phyloP scores from a whole-genome alignment of 1,140 invertebrate genomes.

The Antheraea pernyi region DNA sequence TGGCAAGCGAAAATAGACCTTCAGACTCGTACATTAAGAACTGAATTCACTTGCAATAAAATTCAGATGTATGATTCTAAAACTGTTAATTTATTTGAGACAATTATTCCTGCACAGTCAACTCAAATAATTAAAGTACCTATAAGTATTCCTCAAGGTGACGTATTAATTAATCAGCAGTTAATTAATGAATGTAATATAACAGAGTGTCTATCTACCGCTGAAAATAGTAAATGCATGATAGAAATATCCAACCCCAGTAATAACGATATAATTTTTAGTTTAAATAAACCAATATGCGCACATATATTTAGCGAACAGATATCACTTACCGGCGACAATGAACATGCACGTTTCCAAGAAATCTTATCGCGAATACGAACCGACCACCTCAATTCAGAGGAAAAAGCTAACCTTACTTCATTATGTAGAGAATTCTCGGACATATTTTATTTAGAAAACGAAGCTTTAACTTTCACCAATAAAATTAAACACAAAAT shows the following conservation, averaged over 20 bases:
- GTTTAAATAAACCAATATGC: constrained; percentile 15
- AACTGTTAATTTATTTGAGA: constrained; percentile 25
- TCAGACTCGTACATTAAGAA: constrained; percentile 20
- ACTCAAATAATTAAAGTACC: too few relatives aligned
- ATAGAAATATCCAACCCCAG: constrained; percentile 17
- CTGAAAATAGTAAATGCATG: not conserved
- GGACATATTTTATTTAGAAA: constrained; percentile 29
- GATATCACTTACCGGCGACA: not conserved
- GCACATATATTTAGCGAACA: not conserved
- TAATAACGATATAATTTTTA: constrained; percentile 21
- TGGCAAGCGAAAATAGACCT: constrained; percentile 25
- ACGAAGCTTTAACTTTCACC: constrained; percentile 16
- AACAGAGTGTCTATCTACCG: not conserved
- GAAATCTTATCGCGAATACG: constrained; percentile 14
- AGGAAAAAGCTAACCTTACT: not conserved
- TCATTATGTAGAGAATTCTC: constrained; percentile 6
- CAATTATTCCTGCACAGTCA: constrained; percentile 24
- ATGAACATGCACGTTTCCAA: constrained; percentile 3
- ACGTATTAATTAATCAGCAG: constrained; percentile 21
- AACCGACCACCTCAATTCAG: constrained; percentile 7
- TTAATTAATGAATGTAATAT: constrained; percentile 23
- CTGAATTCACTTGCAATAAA: constrained; percentile 10
- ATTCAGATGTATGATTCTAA: constrained; percentile 22
- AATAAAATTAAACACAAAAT: constrained; percentile 17
- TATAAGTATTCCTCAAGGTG: constrained; percentile 23